Percentiles rank a stretch among this genome's conserved stretches.
Evolutionary conservation across 64 coral and sea anemone species (phyloP).

Genomic region (Montipora capricornis): DNA sequence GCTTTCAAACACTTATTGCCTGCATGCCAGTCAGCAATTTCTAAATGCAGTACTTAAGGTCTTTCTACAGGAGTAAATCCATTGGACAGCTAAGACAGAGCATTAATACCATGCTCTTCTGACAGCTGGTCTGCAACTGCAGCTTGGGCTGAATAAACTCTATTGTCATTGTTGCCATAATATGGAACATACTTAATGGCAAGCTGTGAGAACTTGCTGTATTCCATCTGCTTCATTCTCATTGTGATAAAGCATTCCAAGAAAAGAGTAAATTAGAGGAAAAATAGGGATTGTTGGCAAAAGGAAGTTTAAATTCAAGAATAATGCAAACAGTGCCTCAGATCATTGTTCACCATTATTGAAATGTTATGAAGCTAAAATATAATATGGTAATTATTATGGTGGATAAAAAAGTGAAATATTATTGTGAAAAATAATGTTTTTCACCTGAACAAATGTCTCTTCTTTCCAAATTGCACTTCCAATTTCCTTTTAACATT

Average conservation of each 20-base stretch:
- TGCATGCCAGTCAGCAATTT: conserved; percentile 58
- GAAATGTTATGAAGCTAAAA: too few relatives aligned
- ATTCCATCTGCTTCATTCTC: conserved; percentile 58
- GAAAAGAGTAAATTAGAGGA: conserved; percentile 1
- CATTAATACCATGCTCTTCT: conserved; percentile 53
- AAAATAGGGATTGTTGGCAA: background rate
- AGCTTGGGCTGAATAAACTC: conserved; percentile 49
- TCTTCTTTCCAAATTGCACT: too few relatives aligned
- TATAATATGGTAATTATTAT: too few relatives aligned
- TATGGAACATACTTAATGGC: conserved; percentile 41
- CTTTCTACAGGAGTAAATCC: conserved; percentile 45
- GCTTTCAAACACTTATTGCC: conserved; percentile 39
- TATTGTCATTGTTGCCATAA: conserved; percentile 16
- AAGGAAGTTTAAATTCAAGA: background rate
- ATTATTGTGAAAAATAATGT: too few relatives aligned
- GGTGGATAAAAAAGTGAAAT: too few relatives aligned
- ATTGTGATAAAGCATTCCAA: conserved; percentile 61
- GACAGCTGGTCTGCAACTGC: conserved; percentile 54
- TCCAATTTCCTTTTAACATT: too few relatives aligned
- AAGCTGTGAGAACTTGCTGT: conserved; percentile 43
- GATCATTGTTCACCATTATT: too few relatives aligned
- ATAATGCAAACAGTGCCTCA: too few relatives aligned
- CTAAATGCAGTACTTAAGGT: conserved; percentile 23
- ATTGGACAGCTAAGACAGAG: conserved; percentile 27
- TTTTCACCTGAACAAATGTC: too few relatives aligned